Evolutionary conservation across 2,113 vertebrate genomes (phyloP).

Genomic region (Paratilapia polleni): DNA sequence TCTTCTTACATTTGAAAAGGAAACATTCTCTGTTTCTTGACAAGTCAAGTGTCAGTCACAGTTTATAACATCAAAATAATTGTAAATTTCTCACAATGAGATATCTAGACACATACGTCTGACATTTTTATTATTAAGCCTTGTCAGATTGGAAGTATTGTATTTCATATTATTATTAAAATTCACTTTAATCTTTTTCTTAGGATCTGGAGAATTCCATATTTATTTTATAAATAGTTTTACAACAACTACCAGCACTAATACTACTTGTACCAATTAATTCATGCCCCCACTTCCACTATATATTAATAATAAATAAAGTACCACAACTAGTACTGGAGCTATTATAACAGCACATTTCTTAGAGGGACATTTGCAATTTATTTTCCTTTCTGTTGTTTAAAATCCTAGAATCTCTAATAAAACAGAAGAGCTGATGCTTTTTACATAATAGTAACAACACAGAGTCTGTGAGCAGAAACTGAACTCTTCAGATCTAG

Average conservation of each 20-base stretch:
- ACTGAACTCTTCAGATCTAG: background rate
- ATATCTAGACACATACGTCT: background rate
- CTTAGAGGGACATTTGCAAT: background rate
- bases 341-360: no score
- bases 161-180: background rate
- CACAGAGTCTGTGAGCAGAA: background rate
- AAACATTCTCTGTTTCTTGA: background rate
- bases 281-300: background rate
- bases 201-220: background rate
- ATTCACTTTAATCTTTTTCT: background rate
- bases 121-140: background rate
- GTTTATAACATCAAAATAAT: background rate
- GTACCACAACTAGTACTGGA: background rate
- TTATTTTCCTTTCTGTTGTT: background rate
- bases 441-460: background rate
- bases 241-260: background rate
- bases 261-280: background rate
- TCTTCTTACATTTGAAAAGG: background rate
- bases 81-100: background rate
- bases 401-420: background rate
- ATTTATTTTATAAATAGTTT: background rate
- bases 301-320: background rate
- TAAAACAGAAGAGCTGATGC: background rate
- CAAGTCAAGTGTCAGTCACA: background rate
- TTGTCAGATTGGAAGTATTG: fast-evolving